Evolutionary conservation across 2,888 invertebrate species (phyloP).

Genomic region (Antheraea assamensis): DNA sequence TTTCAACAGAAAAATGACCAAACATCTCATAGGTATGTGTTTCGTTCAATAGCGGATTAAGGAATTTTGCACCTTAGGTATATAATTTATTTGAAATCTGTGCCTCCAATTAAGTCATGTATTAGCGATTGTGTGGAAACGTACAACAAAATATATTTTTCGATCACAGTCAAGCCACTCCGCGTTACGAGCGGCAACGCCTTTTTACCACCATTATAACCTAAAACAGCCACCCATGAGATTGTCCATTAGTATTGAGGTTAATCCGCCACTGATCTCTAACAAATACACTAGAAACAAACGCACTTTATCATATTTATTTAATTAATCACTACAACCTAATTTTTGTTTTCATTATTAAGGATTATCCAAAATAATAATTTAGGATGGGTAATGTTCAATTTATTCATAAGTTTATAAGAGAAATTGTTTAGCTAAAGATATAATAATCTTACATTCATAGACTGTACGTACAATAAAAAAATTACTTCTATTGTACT

Average conservation of each 20-base stretch:
- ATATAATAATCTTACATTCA: background rate
- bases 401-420: background rate
- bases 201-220: background rate
- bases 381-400: background rate
- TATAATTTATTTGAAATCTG: background rate
- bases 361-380: background rate
- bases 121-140: too few relatives aligned
- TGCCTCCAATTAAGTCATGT: background rate
- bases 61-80: background rate
- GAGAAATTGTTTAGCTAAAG: background rate
- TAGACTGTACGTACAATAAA: background rate
- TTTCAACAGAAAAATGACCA: constrained; percentile 9
- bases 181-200: background rate
- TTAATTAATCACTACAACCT: background rate
- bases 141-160: background rate
- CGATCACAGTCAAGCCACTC: background rate
- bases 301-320: background rate
- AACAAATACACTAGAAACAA: background rate
- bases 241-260: background rate
- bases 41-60: background rate
- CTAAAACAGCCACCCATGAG: background rate
- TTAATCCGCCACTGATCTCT: background rate
- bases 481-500: background rate
- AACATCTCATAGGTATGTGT: background rate
- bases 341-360: background rate